Evolutionary conservation across 2,888 invertebrate species (phyloP).

Genomic region (Brachylomia viminalis): DNA sequence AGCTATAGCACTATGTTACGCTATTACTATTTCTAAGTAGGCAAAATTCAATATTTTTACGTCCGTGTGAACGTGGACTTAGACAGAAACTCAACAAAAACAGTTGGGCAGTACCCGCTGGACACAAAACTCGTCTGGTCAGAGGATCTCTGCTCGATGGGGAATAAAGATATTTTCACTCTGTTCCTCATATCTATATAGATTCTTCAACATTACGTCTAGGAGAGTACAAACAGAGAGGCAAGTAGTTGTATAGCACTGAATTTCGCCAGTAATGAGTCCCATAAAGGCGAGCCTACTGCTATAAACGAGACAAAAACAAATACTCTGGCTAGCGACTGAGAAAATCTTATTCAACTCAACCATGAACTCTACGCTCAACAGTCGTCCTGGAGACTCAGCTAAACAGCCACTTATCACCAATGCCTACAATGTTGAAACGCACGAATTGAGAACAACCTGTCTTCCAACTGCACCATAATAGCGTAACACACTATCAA

Average conservation of each 20-base stretch:
- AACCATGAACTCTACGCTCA: not conserved
- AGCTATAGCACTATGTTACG: no score
- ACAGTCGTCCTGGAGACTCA: not conserved
- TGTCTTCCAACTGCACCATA: not conserved
- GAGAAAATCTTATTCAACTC: not conserved
- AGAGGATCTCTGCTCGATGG: no score
- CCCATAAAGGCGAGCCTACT: not conserved
- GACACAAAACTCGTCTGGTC: no score
- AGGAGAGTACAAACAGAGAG: not conserved
- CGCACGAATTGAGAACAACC: not conserved
- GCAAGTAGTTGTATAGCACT: not conserved
- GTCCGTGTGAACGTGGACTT: no score
- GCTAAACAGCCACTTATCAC: not conserved
- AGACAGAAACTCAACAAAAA: not conserved
- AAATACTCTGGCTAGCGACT: not conserved
- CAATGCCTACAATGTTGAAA: not conserved
- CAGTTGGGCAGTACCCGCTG: no score
- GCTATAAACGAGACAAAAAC: not conserved
- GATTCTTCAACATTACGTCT: not conserved
- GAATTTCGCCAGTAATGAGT: not conserved
- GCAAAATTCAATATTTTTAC: no score
- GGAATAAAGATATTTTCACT: no score
- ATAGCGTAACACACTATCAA: no score
- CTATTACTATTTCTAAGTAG: no score
- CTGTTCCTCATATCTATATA: no score